Evolutionary conservation across 1,140 invertebrate genomes (phyloP), one percentile per base, ranked within the genome.

Genomic region (Adoxophyes honmai): DNA sequence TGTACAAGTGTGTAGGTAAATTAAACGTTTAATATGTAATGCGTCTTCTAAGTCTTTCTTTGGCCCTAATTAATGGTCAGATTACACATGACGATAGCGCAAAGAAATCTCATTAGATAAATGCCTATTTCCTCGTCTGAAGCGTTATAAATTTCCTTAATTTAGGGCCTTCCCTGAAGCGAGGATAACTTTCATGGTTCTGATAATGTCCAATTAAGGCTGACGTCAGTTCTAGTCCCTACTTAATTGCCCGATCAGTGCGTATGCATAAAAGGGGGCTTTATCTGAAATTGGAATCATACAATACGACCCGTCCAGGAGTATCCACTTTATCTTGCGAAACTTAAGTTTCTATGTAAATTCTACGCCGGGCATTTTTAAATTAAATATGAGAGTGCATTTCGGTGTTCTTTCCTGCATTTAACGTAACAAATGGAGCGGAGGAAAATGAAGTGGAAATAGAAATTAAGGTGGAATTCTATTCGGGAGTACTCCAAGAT

Each of bases 251-350:
- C 2, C 9, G 16, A 21, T 44, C 39, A 11, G 16, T 7, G 39
- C 10, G 11, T 38, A 11, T 13, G 10, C 36, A 38, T 28, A 44
- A 44, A 18, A 44, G 8, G n/a, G 8, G 10, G 39, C 16, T 44
- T n/a, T 21, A 44, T 44, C 39, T 44, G 10, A 44, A 44, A 44
- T 44, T 44, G 18, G 16, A 44, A 44, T 44, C 16, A 44, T 44
- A 44, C 39, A 44, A 44, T 39, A 39, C 15, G 15, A 39, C 37
- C 37, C 3, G 38, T 39, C 39, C 39, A 44, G 39, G 15, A 10
- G 15, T 15, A 13, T 2, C 39, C n/a, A 44, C 15, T 44, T 44
- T 44, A 44, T 44, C 39, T 44, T 44, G 18, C 39, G n/a, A 44
- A 21, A 18, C 39, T 44, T 44, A 44, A 10, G 18, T 44, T 44